Evolutionary conservation across 2,113 vertebrate genomes (phyloP).

Genomic region (Seriola quinqueradiata): DNA sequence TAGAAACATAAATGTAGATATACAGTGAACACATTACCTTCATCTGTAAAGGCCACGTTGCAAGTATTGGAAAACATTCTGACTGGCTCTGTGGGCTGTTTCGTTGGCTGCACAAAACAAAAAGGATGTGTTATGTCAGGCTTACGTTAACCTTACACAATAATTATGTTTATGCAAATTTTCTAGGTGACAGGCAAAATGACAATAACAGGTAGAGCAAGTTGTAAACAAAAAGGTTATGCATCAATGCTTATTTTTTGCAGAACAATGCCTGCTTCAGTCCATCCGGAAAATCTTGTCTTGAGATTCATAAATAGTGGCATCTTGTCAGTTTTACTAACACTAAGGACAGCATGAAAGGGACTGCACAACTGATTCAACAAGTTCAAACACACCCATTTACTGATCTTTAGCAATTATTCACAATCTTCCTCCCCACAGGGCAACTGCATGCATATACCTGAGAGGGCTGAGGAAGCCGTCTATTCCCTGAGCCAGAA

Average conservation of each 20-base stretch:
- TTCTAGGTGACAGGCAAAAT: background rate
- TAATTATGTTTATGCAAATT: background rate
- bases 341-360: constrained; percentile 21
- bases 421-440: constrained; percentile 33
- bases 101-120: constrained; percentile 49
- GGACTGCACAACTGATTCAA: constrained; percentile 27
- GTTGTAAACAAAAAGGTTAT: constrained; percentile 27
- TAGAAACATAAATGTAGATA: background rate
- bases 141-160: background rate
- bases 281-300: constrained; percentile 36
- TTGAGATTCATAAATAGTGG: constrained; percentile 5
- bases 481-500: constrained; percentile 69
- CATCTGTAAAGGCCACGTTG: constrained; percentile 23
- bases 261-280: constrained; percentile 26
- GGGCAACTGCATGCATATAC: constrained; percentile 75
- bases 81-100: constrained; percentile 21
- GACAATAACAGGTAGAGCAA: constrained; percentile 2
- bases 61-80: constrained; percentile 17
- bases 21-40: constrained; percentile 58
- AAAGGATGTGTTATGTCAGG: background rate
- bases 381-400: constrained; percentile 59
- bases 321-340: constrained; percentile 10
- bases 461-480: constrained; percentile 74
- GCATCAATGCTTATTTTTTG: constrained; percentile 4
- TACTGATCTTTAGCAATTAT: constrained; percentile 48